Evolutionary conservation across 2,113 vertebrate species (phyloP).

Genomic region (Lipophrys pholis): DNA sequence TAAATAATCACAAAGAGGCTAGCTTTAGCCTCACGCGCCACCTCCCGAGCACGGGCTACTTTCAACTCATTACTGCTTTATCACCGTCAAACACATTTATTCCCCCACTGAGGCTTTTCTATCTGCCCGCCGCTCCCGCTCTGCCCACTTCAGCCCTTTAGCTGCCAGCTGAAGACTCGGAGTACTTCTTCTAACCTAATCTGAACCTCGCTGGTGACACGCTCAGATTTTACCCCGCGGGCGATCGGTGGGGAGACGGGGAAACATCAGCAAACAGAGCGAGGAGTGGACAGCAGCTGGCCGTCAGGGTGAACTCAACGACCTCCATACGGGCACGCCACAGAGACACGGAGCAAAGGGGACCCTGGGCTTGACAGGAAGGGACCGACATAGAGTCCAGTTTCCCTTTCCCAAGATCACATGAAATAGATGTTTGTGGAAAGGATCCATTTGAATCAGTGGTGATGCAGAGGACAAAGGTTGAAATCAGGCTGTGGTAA

Average conservation of each 20-base stretch:
- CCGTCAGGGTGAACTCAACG: constrained; percentile 27
- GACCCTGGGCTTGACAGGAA: constrained; percentile 5
- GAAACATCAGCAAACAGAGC: constrained; percentile 33
- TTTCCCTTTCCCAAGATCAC: constrained; percentile 13
- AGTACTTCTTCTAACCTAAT: constrained; percentile 17
- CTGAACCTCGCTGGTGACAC: constrained; percentile 38
- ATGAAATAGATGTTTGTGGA: constrained; percentile 1
- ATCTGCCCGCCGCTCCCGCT: constrained; percentile 8
- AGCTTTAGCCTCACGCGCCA: not conserved
- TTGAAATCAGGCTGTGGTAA: constrained; percentile 2
- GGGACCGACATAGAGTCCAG: constrained; percentile 4
- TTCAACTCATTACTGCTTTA: constrained; percentile 43
- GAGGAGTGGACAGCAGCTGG: constrained; percentile 50
- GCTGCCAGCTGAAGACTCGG: constrained; percentile 25
- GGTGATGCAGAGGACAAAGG: not conserved
- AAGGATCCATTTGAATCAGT: not conserved
- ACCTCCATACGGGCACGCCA: constrained; percentile 27
- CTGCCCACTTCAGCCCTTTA: constrained; percentile 15
- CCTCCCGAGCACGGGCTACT: constrained; percentile 14
- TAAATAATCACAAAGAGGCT: constrained; percentile 50
- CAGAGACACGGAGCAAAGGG: constrained; percentile 31
- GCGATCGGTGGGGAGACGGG: constrained; percentile 14
- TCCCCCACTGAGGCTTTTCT: not conserved
- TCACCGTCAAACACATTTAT: constrained; percentile 52
- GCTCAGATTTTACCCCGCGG: constrained; percentile 41